Conservation (phyloP, 2,797 vertebrate species). For the Propithecus deckenii region DNA sequence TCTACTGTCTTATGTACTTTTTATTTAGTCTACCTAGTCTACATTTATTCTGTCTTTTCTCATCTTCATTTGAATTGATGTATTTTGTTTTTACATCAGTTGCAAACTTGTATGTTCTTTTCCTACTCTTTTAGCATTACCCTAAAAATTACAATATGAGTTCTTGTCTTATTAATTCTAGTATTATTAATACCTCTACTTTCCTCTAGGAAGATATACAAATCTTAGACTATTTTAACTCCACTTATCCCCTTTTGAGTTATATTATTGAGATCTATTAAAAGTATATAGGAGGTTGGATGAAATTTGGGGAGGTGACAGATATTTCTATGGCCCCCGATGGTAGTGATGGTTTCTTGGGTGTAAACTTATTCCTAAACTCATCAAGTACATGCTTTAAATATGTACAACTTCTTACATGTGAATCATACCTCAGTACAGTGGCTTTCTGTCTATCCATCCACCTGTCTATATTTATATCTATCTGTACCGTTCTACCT, state of each 20-base stretch:
- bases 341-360: not conserved
- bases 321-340: not conserved
- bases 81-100: not conserved
- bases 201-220: not conserved
- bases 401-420: not conserved
- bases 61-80: not conserved
- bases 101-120: not conserved
- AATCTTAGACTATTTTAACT: not conserved
- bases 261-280: not conserved
- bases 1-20: not conserved
- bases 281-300: not conserved
- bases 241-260: not conserved
- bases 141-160: not conserved
- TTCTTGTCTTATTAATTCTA: not conserved
- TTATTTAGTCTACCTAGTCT: too few species aligned
- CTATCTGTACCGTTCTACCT: not conserved
- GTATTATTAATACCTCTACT: not conserved
- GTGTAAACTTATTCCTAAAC: not conserved
- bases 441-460: not conserved
- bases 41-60: not conserved
- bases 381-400: not conserved
- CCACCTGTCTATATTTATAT: not conserved
- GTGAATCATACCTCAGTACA: not conserved
- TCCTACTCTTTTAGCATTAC: not conserved
- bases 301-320: not conserved